Conservation (phyloP, 30 jellyfish, hydroid and myxozoan species). For the Hydractinia symbiolongicarpus region DNA sequence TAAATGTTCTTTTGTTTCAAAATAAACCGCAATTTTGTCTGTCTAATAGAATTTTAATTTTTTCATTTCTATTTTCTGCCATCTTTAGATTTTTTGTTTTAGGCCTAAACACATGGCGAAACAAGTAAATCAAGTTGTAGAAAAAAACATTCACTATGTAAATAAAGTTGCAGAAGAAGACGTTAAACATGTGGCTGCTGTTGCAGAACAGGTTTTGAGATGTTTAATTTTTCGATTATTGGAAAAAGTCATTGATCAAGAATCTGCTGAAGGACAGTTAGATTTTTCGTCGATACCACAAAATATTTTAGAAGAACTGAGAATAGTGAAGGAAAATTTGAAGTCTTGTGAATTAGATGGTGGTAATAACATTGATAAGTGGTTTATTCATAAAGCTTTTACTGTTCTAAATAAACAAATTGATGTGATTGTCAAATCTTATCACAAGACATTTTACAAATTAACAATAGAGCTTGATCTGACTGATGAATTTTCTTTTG, state of each 20-base stretch:
- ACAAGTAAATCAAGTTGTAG: too few relatives aligned
- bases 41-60: too few relatives aligned
- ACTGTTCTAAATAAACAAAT: constrained; percentile 14
- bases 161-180: constrained; percentile 23
- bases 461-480: constrained; percentile 19
- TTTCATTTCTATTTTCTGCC: too few relatives aligned
- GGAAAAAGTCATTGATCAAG: constrained; percentile 59
- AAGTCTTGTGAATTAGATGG: constrained; percentile 8
- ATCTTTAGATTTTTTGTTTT: too few relatives aligned
- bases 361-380: constrained; percentile 37
- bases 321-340: background rate
- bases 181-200: constrained; percentile 27
- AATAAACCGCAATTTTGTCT: too few relatives aligned
- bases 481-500: constrained; percentile 31
- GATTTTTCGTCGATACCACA: constrained; percentile 50
- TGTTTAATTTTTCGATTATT: constrained; percentile 43
- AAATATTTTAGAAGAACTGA: constrained; percentile 35
- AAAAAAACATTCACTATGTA: background rate
- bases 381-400: constrained; percentile 39
- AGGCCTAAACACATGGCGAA: too few relatives aligned
- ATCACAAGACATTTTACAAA: constrained; percentile 25
- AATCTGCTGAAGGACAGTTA: constrained; percentile 52
- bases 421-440: background rate
- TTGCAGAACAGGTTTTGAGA: constrained; percentile 47
- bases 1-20: too few relatives aligned